phyloP scores from a whole-genome alignment of 2,888 invertebrate genomes.

The Serripes groenlandicus region DNA sequence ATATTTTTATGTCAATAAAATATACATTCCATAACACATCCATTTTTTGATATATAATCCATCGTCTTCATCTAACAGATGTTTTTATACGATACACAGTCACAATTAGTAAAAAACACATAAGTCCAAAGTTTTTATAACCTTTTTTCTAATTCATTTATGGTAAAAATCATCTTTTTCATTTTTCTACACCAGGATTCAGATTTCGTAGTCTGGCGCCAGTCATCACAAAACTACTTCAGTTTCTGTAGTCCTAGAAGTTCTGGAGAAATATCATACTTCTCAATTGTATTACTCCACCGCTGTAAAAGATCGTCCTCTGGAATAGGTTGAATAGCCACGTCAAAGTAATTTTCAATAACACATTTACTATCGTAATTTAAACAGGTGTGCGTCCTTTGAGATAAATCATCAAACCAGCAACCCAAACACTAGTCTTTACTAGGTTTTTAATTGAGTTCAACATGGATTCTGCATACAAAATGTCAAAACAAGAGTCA shows the following conservation, averaged over 20 bases:
- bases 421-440: conserved; percentile 43
- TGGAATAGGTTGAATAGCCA: conserved; percentile 33
- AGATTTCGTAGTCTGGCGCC: conserved; percentile 23
- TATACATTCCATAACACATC: not conserved
- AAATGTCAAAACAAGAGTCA: not conserved
- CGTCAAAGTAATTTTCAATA: conserved; percentile 29
- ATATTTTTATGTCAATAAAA: not conserved
- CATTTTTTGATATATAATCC: too few relatives aligned
- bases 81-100: too few relatives aligned
- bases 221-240: conserved; percentile 25
- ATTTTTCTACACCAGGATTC: conserved; percentile 14
- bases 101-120: too few relatives aligned
- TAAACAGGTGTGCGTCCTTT: conserved; percentile 41
- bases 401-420: conserved; percentile 29
- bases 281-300: conserved; percentile 10
- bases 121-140: too few relatives aligned
- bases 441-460: conserved; percentile 26
- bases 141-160: conserved; percentile 5
- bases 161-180: not conserved
- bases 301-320: not conserved
- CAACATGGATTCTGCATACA: not conserved
- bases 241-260: conserved; percentile 19
- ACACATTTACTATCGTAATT: conserved; percentile 28
- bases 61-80: too few relatives aligned
- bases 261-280: conserved; percentile 14